phyloP scores from a whole-genome alignment of 2,888 invertebrate species.

The Tenthredo scrophulariae region DNA sequence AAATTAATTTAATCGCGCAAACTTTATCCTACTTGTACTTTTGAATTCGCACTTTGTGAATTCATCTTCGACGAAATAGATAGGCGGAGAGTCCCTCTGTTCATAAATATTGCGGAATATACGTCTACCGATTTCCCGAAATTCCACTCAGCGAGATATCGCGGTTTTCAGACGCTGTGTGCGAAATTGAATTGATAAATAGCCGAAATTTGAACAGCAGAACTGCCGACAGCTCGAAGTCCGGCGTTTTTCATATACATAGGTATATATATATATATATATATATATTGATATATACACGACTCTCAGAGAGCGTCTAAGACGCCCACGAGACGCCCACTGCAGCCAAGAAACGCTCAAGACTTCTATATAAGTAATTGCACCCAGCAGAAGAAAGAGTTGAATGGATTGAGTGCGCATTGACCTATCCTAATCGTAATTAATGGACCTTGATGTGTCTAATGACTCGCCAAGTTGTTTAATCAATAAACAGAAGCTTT shows the following conservation, averaged over 20 bases:
- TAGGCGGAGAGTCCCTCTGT: not conserved
- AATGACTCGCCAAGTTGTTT: not conserved
- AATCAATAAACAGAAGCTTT: not conserved
- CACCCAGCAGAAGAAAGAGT: not conserved
- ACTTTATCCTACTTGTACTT: not conserved
- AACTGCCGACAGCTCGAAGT: slow-evolving; percentile 61
- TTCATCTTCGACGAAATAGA: not conserved
- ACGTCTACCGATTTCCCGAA: not conserved
- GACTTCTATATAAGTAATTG: slow-evolving; percentile 42
- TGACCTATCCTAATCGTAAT: slow-evolving; percentile 33
- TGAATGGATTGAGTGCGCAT: slow-evolving; percentile 38
- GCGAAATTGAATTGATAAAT: slow-evolving; percentile 62
- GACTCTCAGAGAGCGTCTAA: not conserved
- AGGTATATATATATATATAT: too few relatives aligned
- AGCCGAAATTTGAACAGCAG: slow-evolving; percentile 67
- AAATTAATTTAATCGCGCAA: not conserved
- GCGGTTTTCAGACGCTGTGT: not conserved
- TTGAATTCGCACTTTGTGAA: not conserved
- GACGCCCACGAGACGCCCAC: slow-evolving; percentile 37
- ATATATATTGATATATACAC: too few relatives aligned
- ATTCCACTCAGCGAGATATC: not conserved
- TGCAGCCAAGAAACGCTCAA: not conserved
- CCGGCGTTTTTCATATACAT: not conserved
- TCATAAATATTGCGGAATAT: not conserved
- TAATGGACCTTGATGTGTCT: slow-evolving; percentile 28